Percentiles rank a stretch among this genome's conserved stretches.
These are phyloP conservation scores for Nomia melanderi DNA, from an alignment of 1,140 invertebrate species.

Conservation along the genomic window DNA sequence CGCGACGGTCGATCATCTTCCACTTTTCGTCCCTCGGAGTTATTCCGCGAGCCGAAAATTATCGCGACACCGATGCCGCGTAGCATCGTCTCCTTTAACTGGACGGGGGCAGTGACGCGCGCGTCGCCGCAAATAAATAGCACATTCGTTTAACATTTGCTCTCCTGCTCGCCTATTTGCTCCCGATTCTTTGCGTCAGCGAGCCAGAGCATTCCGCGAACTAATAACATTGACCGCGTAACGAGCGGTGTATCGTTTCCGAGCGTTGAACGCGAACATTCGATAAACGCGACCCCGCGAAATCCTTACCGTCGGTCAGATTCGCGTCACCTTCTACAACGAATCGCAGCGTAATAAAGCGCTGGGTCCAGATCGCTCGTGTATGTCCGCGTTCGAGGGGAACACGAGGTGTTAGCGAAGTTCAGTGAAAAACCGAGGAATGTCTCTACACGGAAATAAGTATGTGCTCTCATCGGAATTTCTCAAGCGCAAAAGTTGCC, in stretches of 20 bases:
- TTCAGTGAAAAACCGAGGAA: too few relatives aligned
- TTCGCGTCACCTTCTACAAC: too few relatives aligned
- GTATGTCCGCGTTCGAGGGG: too few relatives aligned
- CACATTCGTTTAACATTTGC: conserved; percentile 60
- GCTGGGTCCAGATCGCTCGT: too few relatives aligned
- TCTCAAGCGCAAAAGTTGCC: too few relatives aligned
- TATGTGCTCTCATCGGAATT: too few relatives aligned
- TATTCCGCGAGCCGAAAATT: conserved; percentile 9
- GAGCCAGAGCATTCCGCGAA: conserved; percentile 54
- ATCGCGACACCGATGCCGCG: not conserved
- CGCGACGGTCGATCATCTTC: too few relatives aligned
- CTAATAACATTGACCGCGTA: conserved; percentile 60
- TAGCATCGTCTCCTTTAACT: conserved; percentile 8
- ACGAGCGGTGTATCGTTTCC: conserved; percentile 54
- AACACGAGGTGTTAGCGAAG: too few relatives aligned
- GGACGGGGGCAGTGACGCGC: conserved; percentile 23
- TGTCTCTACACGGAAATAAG: too few relatives aligned
- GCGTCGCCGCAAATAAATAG: conserved; percentile 45
- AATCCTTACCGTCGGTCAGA: conserved; percentile 12
- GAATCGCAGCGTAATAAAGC: too few relatives aligned
- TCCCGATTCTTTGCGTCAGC: conserved; percentile 59
- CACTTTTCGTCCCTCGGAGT: too few relatives aligned
- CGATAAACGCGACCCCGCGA: conserved; percentile 40
- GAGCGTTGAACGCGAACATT: conserved; percentile 33
- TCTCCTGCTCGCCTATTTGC: conserved; percentile 50